Percentiles rank a stretch among this genome's conserved stretches.
Evolutionary conservation across 1,140 invertebrate species (phyloP).

Genomic region (Procambarus clarkii): DNA sequence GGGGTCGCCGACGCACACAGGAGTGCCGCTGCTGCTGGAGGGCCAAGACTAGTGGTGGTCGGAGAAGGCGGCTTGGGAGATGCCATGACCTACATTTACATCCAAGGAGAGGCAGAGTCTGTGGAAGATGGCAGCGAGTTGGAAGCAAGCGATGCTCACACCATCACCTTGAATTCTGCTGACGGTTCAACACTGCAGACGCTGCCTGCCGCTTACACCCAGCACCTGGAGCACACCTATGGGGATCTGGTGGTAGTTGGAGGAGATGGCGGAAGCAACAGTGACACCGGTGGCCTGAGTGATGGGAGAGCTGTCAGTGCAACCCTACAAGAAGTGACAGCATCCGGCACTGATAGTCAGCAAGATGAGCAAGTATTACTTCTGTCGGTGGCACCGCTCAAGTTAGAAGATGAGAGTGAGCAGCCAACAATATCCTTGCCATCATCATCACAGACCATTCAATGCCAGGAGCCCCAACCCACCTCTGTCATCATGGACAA

Average conservation of each 20-base stretch:
- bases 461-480: no score
- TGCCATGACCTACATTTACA: conserved; percentile 61
- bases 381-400: conserved; percentile 31
- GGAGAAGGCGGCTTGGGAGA: conserved; percentile 38
- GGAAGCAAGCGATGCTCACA: conserved; percentile 31
- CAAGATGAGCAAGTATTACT: conserved; percentile 15
- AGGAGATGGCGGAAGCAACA: neutral
- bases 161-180: conserved; percentile 56
- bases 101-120: conserved; percentile 32
- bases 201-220: conserved; percentile 41
- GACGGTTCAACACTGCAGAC: conserved; percentile 54
- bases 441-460: no score
- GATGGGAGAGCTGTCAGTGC: neutral
- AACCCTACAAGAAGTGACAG: neutral
- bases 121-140: conserved; percentile 11
- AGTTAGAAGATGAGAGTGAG: neutral
- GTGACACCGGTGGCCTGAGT: neutral
- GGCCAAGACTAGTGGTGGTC: conserved; percentile 49
- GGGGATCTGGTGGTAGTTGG: conserved; percentile 54
- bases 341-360: neutral
- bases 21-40: neutral
- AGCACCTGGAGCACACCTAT: conserved; percentile 46
- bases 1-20: neutral
- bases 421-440: neutral
- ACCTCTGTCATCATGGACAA: neutral